A percentile compares a stretch with the other conserved stretches of the same genome.
Conservation (phyloP, 1,140 invertebrate genomes). For the Sitodiplosis mosellana region DNA sequence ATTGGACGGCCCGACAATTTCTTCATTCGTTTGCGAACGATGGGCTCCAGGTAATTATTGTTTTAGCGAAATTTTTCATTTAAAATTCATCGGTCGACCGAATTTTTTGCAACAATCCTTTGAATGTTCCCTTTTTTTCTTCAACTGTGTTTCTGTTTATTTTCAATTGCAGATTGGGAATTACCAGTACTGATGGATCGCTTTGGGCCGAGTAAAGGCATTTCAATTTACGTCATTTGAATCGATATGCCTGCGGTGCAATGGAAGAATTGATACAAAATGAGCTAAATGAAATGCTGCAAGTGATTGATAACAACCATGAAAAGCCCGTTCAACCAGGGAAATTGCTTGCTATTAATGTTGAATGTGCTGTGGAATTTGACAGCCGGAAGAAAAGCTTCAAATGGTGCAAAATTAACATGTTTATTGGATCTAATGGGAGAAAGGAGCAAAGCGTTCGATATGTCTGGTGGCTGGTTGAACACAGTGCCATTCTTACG, state of each 20-base stretch:
- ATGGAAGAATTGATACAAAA: slow-evolving; percentile 54
- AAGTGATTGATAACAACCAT: slow-evolving; percentile 27
- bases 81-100: no score
- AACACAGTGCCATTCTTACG: slow-evolving; percentile 50
- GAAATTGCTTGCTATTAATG: slow-evolving; percentile 34
- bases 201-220: slow-evolving; percentile 55
- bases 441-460: slow-evolving; percentile 40
- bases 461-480: slow-evolving; percentile 47
- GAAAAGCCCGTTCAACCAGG: slow-evolving; percentile 17
- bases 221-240: slow-evolving; percentile 50
- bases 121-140: no score
- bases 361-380: slow-evolving; percentile 60
- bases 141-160: no score
- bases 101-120: no score
- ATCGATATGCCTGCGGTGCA: slow-evolving; percentile 50
- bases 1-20: slow-evolving; percentile 53
- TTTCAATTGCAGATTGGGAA: slow-evolving; percentile 26
- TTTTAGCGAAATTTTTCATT: no score
- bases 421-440: slow-evolving; percentile 40
- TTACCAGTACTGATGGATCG: slow-evolving; percentile 56
- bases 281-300: slow-evolving; percentile 34
- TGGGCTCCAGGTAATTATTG: slow-evolving; percentile 43
- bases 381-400: slow-evolving; percentile 36
- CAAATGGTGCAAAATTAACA: slow-evolving; percentile 32
- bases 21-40: slow-evolving; percentile 45